Evolutionary conservation across 1,140 invertebrate genomes (phyloP), one percentile per base, ranked within the genome.

Genomic region (Saccostrea echinata): DNA sequence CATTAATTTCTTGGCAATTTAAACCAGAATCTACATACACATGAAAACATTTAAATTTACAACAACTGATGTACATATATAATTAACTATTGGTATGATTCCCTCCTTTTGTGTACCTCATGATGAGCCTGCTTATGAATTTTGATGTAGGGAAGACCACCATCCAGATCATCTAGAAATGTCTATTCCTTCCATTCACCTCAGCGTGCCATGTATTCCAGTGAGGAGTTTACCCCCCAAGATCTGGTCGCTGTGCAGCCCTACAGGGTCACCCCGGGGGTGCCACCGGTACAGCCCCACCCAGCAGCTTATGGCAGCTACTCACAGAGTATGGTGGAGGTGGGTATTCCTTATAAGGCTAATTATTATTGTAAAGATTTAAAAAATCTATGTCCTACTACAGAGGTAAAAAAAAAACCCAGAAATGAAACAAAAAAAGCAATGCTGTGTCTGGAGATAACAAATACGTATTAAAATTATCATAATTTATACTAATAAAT

Each of bases 291-390:
- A 11, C 68, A 76, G 68, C 68, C 68, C 30, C 68, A 76, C 68
- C 68, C 68, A 3, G 68, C 68, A 76, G 68, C 68, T 9, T 76
- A 76, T 76, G 68, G 68, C 12, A 76, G 68, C 68, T 76, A 76
- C 68, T 76, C 68, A 27, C 68, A 76, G 68, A 76, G 27, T 33
- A 30, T 76, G 68, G 68, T 76, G 27, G 13, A 33, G 24, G 43
- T 43, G 43, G 43, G 43, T 43, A 43, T 43, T 43, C 43, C 43
- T 6, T 43, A 6, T 4, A 43, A 3, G 6, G 6, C 9, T 43
- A 43, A 43, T 43, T 43, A 43, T 9, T 43, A 8, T 43, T 6
- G 43, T 43, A 43, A 6, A 43, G 43, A 9, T 43, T 43, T 0
- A 9, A 43, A 43, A 43, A 9, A n/a, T n/a, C n/a, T 43, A 43